These are phyloP conservation scores for Hyles euphorbiae DNA, from an alignment of 1,140 invertebrate species.

Conservation along the genomic window DNA sequence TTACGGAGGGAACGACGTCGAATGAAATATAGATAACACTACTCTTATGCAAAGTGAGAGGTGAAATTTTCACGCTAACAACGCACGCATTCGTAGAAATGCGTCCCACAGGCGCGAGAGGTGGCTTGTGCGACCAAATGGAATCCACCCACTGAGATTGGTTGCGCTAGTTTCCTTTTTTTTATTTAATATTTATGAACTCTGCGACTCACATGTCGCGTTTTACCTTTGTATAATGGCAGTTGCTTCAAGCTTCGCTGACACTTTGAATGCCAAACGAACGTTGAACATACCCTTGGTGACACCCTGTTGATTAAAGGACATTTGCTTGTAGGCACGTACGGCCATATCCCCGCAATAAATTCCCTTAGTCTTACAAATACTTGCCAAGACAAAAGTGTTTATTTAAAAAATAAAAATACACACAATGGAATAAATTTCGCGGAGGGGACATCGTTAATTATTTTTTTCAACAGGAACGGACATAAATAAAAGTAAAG, in stretches of 20 bases:
- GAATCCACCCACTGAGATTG: constrained; percentile 57
- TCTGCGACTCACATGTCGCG: constrained; percentile 47
- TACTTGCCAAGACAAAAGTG: not conserved
- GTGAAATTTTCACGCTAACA: constrained; percentile 50
- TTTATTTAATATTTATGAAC: constrained; percentile 69
- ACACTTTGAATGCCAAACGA: constrained; percentile 47
- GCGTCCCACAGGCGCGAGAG: constrained; percentile 50
- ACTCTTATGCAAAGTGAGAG: constrained; percentile 56
- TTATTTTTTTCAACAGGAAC: constrained; percentile 59
- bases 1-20: constrained; percentile 33
- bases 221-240: constrained; percentile 58
- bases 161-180: constrained; percentile 57
- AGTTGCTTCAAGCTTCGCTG: constrained; percentile 50
- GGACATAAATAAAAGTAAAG: constrained; percentile 69
- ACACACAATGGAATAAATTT: constrained; percentile 55
- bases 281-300: constrained; percentile 31
- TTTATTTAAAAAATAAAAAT: constrained; percentile 16
- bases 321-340: constrained; percentile 1
- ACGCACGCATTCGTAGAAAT: constrained; percentile 53
- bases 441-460: constrained; percentile 55
- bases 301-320: constrained; percentile 28
- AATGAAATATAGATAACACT: constrained; percentile 63
- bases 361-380: constrained; percentile 3
- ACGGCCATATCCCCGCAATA: not conserved
- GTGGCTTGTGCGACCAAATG: constrained; percentile 40